phyloP scores from a whole-genome alignment of 2,888 invertebrate genomes.

The Drosophila yooni region DNA sequence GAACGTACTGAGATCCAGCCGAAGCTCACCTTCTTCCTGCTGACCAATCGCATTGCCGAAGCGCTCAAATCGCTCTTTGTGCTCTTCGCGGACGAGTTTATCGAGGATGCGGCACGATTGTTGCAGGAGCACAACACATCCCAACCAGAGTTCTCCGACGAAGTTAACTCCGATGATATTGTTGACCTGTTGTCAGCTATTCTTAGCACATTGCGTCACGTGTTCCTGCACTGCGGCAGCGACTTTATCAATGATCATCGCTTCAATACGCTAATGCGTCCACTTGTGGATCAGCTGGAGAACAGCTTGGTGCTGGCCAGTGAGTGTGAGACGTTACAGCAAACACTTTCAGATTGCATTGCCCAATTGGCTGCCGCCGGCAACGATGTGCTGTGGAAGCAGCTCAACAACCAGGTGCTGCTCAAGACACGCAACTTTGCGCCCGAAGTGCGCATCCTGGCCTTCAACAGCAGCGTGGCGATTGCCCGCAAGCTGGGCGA shows the following conservation, averaged over 20 bases:
- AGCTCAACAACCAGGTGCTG: conserved; percentile 94
- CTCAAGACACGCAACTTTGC: conserved; percentile 93
- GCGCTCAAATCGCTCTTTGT: conserved; percentile 94
- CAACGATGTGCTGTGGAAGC: conserved; percentile 95
- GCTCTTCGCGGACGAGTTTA: conserved; percentile 94
- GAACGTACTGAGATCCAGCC: conserved; percentile 85
- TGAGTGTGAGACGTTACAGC: conserved; percentile 86
- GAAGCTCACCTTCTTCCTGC: conserved; percentile 89
- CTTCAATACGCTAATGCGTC: conserved; percentile 93
- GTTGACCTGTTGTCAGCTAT: conserved; percentile 87
- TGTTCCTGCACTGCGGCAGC: conserved; percentile 93
- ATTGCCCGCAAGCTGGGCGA: conserved; percentile 94
- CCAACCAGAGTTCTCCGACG: conserved; percentile 85
- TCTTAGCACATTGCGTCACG: conserved; percentile 90
- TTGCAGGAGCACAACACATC: conserved; percentile 90
- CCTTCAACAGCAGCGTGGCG: conserved; percentile 90
- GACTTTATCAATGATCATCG: conserved; percentile 93
- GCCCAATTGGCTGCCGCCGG: conserved; percentile 93
- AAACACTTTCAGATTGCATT: conserved; percentile 91
- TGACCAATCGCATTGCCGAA: conserved; percentile 92
- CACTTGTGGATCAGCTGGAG: conserved; percentile 95
- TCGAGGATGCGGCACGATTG: conserved; percentile 92
- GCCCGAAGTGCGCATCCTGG: conserved; percentile 90
- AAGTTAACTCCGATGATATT: conserved; percentile 82
- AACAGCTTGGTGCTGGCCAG: conserved; percentile 88